Evolutionary conservation across 2,888 invertebrate genomes (phyloP), one percentile per base, ranked within the genome.

Genomic region (Tenthredo notha): DNA sequence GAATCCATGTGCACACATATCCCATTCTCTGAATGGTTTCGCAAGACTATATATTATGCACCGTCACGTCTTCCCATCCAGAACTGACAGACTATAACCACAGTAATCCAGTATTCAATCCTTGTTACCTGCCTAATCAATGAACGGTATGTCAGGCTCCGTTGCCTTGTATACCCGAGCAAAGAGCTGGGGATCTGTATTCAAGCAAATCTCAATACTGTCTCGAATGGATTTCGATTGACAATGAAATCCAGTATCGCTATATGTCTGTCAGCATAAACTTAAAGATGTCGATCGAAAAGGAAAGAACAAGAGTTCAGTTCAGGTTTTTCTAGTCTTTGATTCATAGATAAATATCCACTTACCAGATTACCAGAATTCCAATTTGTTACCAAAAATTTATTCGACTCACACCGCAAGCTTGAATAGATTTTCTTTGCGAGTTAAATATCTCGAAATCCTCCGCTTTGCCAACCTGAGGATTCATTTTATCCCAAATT

Each of bases 21-120:
- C 29, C 80, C 29, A 58, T 80, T 37, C 40, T 25, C 40, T 37
- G 61, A 61, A 54, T 77, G 40, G 54, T 37, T 40, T 61, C 37
- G 58, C 50, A 58, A 80, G 37, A 80, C 80, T 61, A 61, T 80
- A 61, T 61, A 80, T 80, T 85, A 86, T 86, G 86, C 85, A 67
- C 47, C 67, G 77, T 86, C 86, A 86, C 86, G 86, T 83, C 61
- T 83, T 43, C 82, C 75, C 84, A 74, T 85, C 83, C 84, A 67
- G 50, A 78, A 85, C 84, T 70, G 82, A 58, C 83, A 61, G 67
- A n/a, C 74, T 21, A 78, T 65, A 21, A 50, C 84, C 75, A 50
- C 25, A 37, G 70, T 84, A 80, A 86, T 85, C 84, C 82, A 65
- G 58, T 85, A 74, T 86, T 85, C 84, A 85, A 72, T 84, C 72